Evolutionary conservation across 2,888 invertebrate species (phyloP).

Genomic region (Pyrrhosoma nymphula): DNA sequence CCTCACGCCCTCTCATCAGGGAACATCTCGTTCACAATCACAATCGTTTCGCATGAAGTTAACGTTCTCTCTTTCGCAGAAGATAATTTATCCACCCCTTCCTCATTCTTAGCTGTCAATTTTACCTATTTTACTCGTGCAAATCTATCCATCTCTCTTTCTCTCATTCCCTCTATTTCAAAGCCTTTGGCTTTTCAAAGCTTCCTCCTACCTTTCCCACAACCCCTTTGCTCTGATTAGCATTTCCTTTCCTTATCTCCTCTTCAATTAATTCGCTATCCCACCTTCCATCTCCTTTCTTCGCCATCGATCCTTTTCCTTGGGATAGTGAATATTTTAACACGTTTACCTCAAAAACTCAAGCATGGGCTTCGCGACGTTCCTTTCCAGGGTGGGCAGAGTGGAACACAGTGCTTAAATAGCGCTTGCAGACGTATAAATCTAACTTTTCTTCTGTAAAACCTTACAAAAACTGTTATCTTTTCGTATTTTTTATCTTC

Average conservation of each 20-base stretch:
- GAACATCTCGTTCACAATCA: background rate
- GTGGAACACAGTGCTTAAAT: too few relatives aligned
- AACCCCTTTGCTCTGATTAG: background rate
- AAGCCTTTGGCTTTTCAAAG: background rate
- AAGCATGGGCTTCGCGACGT: too few relatives aligned
- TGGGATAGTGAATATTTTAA: background rate
- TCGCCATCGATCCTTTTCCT: background rate
- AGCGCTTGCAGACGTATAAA: too few relatives aligned
- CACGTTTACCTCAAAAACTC: too few relatives aligned
- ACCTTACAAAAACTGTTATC: too few relatives aligned
- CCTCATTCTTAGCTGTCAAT: background rate
- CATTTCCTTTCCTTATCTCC: conserved; percentile 2
- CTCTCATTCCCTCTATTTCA: background rate
- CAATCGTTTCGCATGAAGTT: background rate
- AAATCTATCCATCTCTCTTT: background rate
- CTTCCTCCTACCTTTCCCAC: background rate
- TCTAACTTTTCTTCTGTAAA: too few relatives aligned
- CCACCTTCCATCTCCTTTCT: background rate
- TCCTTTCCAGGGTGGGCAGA: too few relatives aligned
- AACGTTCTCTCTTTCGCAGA: background rate
- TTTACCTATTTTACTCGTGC: background rate
- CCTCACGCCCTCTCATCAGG: background rate
- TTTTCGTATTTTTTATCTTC: too few relatives aligned
- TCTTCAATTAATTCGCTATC: conserved; percentile 10
- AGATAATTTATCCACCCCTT: background rate